Conservation (phyloP, 2,888 invertebrate species). For the Melanophora roralis region DNA sequence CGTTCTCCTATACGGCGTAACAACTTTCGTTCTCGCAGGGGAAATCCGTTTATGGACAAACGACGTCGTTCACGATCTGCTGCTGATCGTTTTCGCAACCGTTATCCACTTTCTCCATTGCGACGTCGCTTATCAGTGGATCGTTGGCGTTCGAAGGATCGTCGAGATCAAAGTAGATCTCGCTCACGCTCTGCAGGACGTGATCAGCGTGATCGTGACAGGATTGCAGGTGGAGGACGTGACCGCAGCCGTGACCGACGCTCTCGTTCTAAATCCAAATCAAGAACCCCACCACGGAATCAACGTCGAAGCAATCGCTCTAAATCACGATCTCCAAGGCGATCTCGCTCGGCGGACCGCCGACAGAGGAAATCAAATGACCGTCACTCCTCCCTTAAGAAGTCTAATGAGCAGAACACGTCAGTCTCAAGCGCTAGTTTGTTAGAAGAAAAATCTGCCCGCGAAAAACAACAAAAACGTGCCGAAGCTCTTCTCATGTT, state of each 20-base stretch:
- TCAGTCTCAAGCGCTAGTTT: not conserved
- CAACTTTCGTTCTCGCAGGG: slow-evolving; percentile 67
- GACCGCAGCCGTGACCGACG: slow-evolving; percentile 64
- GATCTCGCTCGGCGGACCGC: slow-evolving; percentile 59
- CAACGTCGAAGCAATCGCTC: slow-evolving; percentile 61
- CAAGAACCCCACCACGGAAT: slow-evolving; percentile 56
- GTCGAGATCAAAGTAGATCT: slow-evolving; percentile 63
- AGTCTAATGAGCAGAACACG: slow-evolving; percentile 39
- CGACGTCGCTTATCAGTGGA: slow-evolving; percentile 69
- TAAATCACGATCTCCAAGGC: slow-evolving; percentile 65
- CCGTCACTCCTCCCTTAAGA: slow-evolving; percentile 59
- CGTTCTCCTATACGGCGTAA: slow-evolving; percentile 71
- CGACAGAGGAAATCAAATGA: slow-evolving; percentile 54
- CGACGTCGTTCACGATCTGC: slow-evolving; percentile 71
- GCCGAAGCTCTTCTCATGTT: slow-evolving; percentile 79
- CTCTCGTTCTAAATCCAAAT: slow-evolving; percentile 63
- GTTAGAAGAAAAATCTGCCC: slow-evolving; percentile 72
- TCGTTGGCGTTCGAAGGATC: slow-evolving; percentile 65
- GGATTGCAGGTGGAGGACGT: slow-evolving; percentile 57
- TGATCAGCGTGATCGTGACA: slow-evolving; percentile 64
- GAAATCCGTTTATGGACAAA: slow-evolving; percentile 72
- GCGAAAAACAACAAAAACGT: slow-evolving; percentile 77
- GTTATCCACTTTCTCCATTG: slow-evolving; percentile 72
- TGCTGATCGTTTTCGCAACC: slow-evolving; percentile 71
- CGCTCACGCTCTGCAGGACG: slow-evolving; percentile 62